Base-by-base conservation (phyloP, 2,888 invertebrate genomes). In the Eutolmus rufibarbis region DNA sequence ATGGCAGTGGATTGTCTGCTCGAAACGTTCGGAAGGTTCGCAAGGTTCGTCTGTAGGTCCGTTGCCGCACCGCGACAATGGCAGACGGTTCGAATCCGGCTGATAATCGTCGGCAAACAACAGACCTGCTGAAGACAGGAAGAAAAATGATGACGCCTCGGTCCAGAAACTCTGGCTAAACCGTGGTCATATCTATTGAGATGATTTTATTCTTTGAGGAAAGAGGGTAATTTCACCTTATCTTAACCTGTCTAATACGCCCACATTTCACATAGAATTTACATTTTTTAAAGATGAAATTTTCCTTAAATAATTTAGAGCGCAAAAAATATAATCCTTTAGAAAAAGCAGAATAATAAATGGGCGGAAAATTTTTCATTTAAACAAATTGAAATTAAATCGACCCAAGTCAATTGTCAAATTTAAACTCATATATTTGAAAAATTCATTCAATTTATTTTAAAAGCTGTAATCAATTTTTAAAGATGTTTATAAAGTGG, bases 111-210 rank as follows among this genome's bases (percentile, higher is more conserved):
- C 23, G 66, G 40, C 19, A 9, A 81, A 23, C 28, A 46, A 66
- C 34, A 57, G 40, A 74, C 19, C 37, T 84, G 34, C 34, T 43
- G 84, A 66, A 84, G 84, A 66, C 40, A 37, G 40, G 19, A 66
- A 40, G 84, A 84, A 84, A 84, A 84, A 84, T 84, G 84, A 84
- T 84, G 84, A 40, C 40, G 23, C 84, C 37, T 74, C 1, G 43
- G 84, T 57, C 74, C 74, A 74, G 66, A 40, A 37, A 43, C 40
- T 40, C 14, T 7, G 66, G 43, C 66, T 84, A 84, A 84, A 74
- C 66, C 40, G 40, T 84, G 40, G 74, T 43, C 34, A 84, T 74
- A 23, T 84, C 66, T 40, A 66, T 43, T 40, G 37, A 1, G 16
- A 46, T 14, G 16, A 46, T 5, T 46, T 14, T 16, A 14, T 46